These are phyloP conservation scores for Ptychoptera contaminata DNA, from an alignment of 2,888 invertebrate genomes.

Conservation along the genomic window DNA sequence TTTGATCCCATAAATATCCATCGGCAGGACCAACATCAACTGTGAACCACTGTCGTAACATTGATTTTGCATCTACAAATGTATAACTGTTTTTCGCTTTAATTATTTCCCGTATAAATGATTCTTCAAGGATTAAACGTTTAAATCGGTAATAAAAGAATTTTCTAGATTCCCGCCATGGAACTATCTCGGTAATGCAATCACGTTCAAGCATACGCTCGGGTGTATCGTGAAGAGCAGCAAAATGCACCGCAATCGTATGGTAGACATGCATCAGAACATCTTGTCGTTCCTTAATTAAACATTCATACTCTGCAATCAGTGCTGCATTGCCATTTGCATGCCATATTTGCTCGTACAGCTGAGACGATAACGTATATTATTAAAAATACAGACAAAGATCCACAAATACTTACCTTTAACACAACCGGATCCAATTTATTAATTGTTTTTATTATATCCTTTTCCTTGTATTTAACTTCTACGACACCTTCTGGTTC, in stretches of 20 bases:
- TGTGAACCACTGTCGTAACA: constrained; percentile 85
- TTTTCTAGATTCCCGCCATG: constrained; percentile 70
- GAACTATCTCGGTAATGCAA: constrained; percentile 71
- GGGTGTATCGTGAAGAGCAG: constrained; percentile 95
- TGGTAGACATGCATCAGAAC: constrained; percentile 72
- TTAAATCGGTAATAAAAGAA: constrained; percentile 79
- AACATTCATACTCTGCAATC: constrained; percentile 43
- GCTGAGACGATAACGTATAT: constrained; percentile 14
- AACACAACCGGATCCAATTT: constrained; percentile 40
- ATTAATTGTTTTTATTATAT: constrained; percentile 81
- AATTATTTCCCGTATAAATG: constrained; percentile 40
- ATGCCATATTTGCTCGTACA: constrained; percentile 22
- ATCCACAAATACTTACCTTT: constrained; percentile 14
- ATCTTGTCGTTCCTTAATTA: constrained; percentile 58
- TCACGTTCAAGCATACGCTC: constrained; percentile 94
- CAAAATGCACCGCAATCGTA: constrained; percentile 82
- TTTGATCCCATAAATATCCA: constrained; percentile 88
- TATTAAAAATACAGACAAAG: not conserved
- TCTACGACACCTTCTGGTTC: constrained; percentile 97
- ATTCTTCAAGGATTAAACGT: constrained; percentile 64
- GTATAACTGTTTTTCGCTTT: constrained; percentile 48
- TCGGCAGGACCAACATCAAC: constrained; percentile 77
- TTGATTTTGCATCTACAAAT: constrained; percentile 68
- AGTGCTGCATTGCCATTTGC: constrained; percentile 19
- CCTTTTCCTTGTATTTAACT: constrained; percentile 88